Evolutionary conservation across 2,797 vertebrate genomes (phyloP).

Genomic region (Neostethus bicornis): DNA sequence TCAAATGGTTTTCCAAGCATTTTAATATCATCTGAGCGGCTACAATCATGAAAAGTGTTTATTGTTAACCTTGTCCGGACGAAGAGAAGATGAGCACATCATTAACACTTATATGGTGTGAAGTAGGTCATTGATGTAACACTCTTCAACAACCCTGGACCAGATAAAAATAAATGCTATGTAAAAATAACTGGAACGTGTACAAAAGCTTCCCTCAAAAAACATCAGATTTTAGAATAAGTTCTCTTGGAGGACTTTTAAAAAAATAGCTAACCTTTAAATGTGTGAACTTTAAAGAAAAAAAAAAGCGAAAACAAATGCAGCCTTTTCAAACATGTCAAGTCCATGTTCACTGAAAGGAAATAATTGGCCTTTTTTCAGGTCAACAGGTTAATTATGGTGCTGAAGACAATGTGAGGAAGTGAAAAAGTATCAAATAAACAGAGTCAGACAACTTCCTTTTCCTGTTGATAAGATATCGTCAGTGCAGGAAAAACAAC

Average conservation of each 20-base stretch:
- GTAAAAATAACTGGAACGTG: background rate
- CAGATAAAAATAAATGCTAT: background rate
- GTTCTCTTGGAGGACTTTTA: background rate
- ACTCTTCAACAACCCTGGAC: background rate
- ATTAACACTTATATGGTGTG: background rate
- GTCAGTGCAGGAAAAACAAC: background rate
- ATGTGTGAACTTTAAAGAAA: background rate
- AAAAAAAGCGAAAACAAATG: background rate
- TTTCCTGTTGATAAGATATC: constrained; percentile 5
- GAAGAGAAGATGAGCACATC: background rate
- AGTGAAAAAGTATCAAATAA: constrained; percentile 8
- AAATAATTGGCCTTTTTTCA: background rate
- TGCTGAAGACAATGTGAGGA: constrained; percentile 14
- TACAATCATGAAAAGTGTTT: background rate
- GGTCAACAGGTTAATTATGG: background rate
- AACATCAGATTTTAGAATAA: background rate
- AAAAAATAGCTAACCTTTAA: background rate
- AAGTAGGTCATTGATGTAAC: constrained; percentile 21
- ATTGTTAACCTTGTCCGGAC: background rate
- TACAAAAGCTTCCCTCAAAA: background rate
- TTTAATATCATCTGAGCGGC: background rate
- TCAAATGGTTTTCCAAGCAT: constrained; percentile 11
- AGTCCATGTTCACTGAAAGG: background rate
- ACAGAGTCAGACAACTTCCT: background rate
- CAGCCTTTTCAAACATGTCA: background rate